These are phyloP conservation scores for Ophion slaviceki DNA, from an alignment of 2,888 invertebrate species.

Conservation along the genomic window DNA sequence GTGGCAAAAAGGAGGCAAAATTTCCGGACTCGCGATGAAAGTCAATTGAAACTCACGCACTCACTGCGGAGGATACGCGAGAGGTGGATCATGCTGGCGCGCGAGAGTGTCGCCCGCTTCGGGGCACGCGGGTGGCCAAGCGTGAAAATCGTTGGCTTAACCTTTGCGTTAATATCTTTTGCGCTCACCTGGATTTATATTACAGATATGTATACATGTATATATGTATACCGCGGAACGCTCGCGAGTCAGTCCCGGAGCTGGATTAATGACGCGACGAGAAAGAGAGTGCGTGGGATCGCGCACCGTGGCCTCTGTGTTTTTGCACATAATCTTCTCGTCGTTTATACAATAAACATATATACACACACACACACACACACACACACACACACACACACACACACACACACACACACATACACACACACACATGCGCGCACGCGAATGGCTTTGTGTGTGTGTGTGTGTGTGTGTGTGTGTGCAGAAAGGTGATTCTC, in stretches of 20 bases:
- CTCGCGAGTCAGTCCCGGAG: conserved; percentile 45
- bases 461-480: no score
- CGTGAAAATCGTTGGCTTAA: conserved; percentile 71
- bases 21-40: conserved; percentile 57
- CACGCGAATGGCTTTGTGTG: no score
- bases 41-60: conserved; percentile 57
- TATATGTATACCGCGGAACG: conserved; percentile 32
- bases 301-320: conserved; percentile 54
- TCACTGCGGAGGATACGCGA: conserved; percentile 38
- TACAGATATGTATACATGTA: conserved; percentile 39
- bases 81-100: conserved; percentile 43
- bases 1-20: conserved; percentile 13
- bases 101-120: conserved; percentile 61
- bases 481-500: no score
- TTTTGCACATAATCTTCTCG: conserved; percentile 33
- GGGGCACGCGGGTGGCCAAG: conserved; percentile 69
- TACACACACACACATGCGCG: neutral
- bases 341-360: conserved; percentile 16
- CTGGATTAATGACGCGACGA: conserved; percentile 66
- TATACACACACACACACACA: neutral
- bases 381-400: neutral
- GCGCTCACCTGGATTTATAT: conserved; percentile 56
- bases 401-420: neutral
- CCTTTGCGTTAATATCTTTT: conserved; percentile 66
- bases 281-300: conserved; percentile 65